Evolutionary conservation across 2,888 invertebrate genomes (phyloP), one percentile per base, ranked within the genome.

Genomic region (Pandemis cinnamomeana): DNA sequence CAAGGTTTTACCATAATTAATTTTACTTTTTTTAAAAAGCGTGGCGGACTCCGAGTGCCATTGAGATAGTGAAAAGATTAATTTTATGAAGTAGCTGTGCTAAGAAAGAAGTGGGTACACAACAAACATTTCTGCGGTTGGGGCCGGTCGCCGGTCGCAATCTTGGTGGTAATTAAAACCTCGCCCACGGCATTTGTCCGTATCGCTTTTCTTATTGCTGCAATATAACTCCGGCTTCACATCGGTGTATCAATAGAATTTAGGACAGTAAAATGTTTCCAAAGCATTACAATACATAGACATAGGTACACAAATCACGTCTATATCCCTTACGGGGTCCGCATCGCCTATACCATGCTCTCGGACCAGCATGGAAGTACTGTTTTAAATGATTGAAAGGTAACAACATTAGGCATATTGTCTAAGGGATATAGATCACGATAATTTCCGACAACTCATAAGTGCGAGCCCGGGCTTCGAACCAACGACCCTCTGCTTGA

Each of bases 81-180:
- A 82, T 81, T 80, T 78, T 71, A 75, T 68, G 58, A 71, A 75
- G 71, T 64, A 71, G 58, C 69, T 53, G 77, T 77, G 76, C 58
- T 15, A 46, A 79, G 81, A 77, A 78, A 81, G 81, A 78, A 46
- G 13, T 27, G 13, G 48, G 27, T 36, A 36, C 82, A 82, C 81
- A 80, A 78, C 80, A 83, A 84, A 83, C 78, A 82, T 78, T 78
- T 48, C 67, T 53, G 71, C 71, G 69, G 75, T 67, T 69, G 71
- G 78, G 48, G 66, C 42, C 41, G 75, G 20, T 55, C 55, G 55
- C 20, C 55, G 85, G 78, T 78, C 80, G 85, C 86, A 87, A 87
- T 87, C 85, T 86, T 81, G 79, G 69, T 79, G 77, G 83, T 89
- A 88, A 90, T 90, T 90, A 90, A 90, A 89, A 89, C 85, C 85